phyloP scores from a whole-genome alignment of 2,797 vertebrate genomes.

The Borostomias antarcticus region DNA sequence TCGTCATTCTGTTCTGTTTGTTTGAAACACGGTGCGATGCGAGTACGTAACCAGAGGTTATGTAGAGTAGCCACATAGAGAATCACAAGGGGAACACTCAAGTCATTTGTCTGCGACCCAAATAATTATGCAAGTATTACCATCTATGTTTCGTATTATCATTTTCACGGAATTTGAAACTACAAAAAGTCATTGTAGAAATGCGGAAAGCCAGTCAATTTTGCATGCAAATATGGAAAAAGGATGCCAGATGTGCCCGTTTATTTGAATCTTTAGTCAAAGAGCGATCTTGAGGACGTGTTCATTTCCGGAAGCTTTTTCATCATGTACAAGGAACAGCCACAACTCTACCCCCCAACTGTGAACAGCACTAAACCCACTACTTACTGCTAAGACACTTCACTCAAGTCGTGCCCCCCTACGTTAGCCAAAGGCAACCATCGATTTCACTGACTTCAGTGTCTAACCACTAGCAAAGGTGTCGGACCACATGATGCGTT shows the following conservation, averaged over 20 bases:
- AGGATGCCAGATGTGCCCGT: slow-evolving; percentile 64
- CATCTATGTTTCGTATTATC: slow-evolving; percentile 67
- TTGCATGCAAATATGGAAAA: slow-evolving; percentile 73
- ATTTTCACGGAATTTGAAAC: slow-evolving; percentile 71
- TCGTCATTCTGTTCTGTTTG: slow-evolving; percentile 53
- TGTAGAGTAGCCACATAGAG: slow-evolving; percentile 45
- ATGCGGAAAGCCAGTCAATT: slow-evolving; percentile 46
- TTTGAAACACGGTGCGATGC: slow-evolving; percentile 32
- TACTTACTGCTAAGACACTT: slow-evolving; percentile 58
- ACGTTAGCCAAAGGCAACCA: slow-evolving; percentile 60
- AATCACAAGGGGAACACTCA: slow-evolving; percentile 46
- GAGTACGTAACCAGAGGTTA: slow-evolving; percentile 33
- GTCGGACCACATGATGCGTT: not conserved
- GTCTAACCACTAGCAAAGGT: slow-evolving; percentile 26
- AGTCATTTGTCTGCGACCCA: slow-evolving; percentile 61
- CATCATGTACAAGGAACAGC: slow-evolving; percentile 53
- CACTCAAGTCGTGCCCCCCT: slow-evolving; percentile 43
- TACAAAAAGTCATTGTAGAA: slow-evolving; percentile 67
- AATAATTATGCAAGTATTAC: slow-evolving; percentile 77
- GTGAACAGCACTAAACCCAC: slow-evolving; percentile 70
- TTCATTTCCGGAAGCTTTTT: slow-evolving; percentile 49
- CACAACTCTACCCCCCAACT: slow-evolving; percentile 65
- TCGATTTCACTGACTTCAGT: slow-evolving; percentile 55
- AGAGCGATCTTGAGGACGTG: slow-evolving; percentile 48
- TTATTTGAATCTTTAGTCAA: slow-evolving; percentile 54